Percentiles rank a stretch among this genome's conserved stretches.
These are phyloP conservation scores for Calypte anna DNA, from an alignment of 2,113 vertebrate genomes.

Conservation along the genomic window DNA sequence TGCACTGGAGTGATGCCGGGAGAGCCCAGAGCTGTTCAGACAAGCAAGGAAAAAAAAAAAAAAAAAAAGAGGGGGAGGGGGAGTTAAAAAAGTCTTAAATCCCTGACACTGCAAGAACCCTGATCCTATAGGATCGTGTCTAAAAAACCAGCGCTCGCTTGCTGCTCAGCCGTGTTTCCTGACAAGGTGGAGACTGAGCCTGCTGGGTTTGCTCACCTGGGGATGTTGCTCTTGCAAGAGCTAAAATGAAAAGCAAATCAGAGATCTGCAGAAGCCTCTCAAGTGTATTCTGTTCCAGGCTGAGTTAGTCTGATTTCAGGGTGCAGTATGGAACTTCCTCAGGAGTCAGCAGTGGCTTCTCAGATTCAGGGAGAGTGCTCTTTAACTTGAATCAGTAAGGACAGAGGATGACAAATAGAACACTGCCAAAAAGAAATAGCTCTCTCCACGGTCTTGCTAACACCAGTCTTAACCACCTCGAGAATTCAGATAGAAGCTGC, in stretches of 20 bases:
- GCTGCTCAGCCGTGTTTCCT: not conserved
- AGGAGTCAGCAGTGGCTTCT: not conserved
- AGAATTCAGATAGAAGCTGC: not conserved
- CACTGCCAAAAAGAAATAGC: not conserved
- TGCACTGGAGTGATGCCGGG: slow-evolving; percentile 44
- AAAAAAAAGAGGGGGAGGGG: not conserved
- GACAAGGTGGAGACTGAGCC: not conserved
- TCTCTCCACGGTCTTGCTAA: not conserved
- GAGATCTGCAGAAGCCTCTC: slow-evolving; percentile 15
- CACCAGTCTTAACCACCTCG: not conserved
- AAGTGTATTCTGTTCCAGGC: not conserved
- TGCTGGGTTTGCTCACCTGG: slow-evolving; percentile 45
- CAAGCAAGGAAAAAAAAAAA: not conserved
- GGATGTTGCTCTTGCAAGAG: not conserved
- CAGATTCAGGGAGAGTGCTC: not conserved
- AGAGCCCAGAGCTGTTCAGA: slow-evolving; percentile 53
- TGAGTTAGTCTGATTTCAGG: not conserved
- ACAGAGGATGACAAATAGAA: not conserved
- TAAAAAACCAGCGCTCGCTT: not conserved
- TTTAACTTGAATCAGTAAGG: not conserved
- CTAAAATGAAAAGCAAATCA: not conserved
- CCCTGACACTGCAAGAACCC: slow-evolving; percentile 76
- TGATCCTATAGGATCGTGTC: slow-evolving; percentile 34
- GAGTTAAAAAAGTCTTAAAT: slow-evolving; percentile 67
- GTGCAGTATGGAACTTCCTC: not conserved